Evolutionary conservation across 2,113 vertebrate genomes (phyloP), one percentile per base, ranked within the genome.

Genomic region (Bubalus kerabau): DNA sequence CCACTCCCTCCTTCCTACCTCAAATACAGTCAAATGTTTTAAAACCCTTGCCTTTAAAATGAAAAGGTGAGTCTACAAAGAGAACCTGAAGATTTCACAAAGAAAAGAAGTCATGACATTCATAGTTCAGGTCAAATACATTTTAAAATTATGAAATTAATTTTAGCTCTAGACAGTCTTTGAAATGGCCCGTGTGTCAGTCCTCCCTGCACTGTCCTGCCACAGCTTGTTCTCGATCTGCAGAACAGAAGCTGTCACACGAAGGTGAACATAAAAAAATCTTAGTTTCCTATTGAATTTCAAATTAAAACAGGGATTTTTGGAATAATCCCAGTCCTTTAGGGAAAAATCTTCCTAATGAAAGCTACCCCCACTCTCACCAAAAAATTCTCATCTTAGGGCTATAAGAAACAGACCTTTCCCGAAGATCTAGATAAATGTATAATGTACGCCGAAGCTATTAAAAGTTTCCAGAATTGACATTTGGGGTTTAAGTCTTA

Each of bases 221-320:
- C 12, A 7, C 1, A 23, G n/a, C n/a, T 83, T 17, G 36, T 43
- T 30, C 67, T 50, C 19, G 26, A 11, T 28, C n/a, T 81, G n/a
- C 6, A 93, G 78, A 89, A 83, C 32, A 64, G n/a, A 87, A n/a
- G 48, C 13, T 30, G 52, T 56, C 28, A 15, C 13, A 89, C 40
- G 50, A 94, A 94, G 48, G 15, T 56, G 57, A 43, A 87, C 60
- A 85, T 30, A 82, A 88, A 97, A 90, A 88, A 96, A 92, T 82
- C 43, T 46, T 92, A 19, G 14, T 71, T 95, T 94, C 83, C 78
- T 62, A 94, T 48, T 94, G 83, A 97, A 96, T 96, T 95, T 92
- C 54, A 89, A 21, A 93, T 71, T 94, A 80, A 3, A 40, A 9
- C 30, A 78, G 28, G 56, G 78, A 48, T 11, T 62, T 90, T 90